phyloP scores from a whole-genome alignment of 1,140 invertebrate species.

The Drosophila sproati region DNA sequence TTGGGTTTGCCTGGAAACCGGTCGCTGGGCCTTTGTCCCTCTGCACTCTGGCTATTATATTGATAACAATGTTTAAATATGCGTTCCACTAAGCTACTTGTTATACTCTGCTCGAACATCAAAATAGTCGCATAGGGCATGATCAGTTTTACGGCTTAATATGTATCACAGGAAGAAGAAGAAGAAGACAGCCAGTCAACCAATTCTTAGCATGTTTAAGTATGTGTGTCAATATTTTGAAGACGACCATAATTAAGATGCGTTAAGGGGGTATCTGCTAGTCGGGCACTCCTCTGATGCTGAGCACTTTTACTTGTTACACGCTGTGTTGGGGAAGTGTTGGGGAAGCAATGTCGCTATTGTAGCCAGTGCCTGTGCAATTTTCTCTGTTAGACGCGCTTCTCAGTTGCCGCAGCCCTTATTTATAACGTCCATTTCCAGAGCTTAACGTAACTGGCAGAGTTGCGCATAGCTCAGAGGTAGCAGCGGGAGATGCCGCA shows the following conservation, averaged over 20 bases:
- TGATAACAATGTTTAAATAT: constrained; percentile 71
- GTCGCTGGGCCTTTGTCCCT: background rate
- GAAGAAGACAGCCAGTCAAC: too few relatives aligned
- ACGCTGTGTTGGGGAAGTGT: background rate
- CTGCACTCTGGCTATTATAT: constrained; percentile 46
- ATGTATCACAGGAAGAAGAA: too few relatives aligned
- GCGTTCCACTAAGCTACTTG: constrained; percentile 9
- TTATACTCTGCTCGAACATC: background rate
- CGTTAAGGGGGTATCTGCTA: background rate
- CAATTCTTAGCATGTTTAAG: too few relatives aligned
- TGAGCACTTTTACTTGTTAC: background rate
- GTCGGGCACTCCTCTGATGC: background rate
- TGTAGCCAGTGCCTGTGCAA: background rate
- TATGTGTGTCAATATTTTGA: too few relatives aligned
- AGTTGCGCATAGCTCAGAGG: constrained; percentile 60
- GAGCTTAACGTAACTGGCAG: constrained; percentile 69
- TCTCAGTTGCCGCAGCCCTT: constrained; percentile 39
- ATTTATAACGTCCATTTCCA: constrained; percentile 75
- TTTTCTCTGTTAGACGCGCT: background rate
- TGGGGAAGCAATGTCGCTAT: background rate
- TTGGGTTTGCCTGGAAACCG: constrained; percentile 28
- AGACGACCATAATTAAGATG: background rate
- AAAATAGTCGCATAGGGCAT: background rate
- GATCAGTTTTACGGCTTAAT: too few relatives aligned
- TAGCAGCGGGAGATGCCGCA: constrained; percentile 6